phyloP scores from a whole-genome alignment of 2,888 invertebrate genomes.

The Erebia aethiops region DNA sequence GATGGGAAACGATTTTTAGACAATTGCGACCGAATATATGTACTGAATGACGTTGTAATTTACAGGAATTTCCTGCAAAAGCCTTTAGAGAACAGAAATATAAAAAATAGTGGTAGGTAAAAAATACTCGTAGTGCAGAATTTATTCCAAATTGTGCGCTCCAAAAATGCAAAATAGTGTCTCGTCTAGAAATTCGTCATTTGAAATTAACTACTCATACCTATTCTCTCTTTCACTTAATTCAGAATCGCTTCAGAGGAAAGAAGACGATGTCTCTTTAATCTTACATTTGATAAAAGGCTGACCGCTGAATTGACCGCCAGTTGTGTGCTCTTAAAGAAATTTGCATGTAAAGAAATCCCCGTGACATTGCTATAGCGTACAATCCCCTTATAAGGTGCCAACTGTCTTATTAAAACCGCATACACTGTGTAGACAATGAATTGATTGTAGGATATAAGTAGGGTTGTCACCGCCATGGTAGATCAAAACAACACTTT shows the following conservation, averaged over 20 bases:
- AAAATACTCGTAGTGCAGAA: too few species aligned
- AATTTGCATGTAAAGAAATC: constrained; percentile 34
- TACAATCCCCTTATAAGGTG: constrained; percentile 32
- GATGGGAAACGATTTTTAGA: constrained; percentile 32
- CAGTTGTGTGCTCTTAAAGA: constrained; percentile 21
- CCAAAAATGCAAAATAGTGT: too few species aligned
- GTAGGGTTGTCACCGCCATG: constrained; percentile 10
- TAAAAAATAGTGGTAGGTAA: too few species aligned
- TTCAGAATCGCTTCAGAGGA: background rate
- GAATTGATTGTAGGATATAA: constrained; percentile 13
- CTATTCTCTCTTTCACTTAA: background rate
- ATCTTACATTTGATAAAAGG: constrained; percentile 11
- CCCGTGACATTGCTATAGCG: constrained; percentile 25
- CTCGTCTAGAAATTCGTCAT: too few species aligned
- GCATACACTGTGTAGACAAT: constrained; percentile 28
- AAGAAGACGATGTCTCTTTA: constrained; percentile 14
- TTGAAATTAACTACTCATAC: background rate
- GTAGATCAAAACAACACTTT: background rate
- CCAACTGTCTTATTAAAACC: constrained; percentile 34
- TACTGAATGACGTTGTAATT: background rate
- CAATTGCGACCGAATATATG: constrained; percentile 9
- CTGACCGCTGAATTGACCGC: constrained; percentile 13
- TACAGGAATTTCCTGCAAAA: background rate
- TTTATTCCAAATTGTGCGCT: too few species aligned
- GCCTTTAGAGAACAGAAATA: background rate